Percentiles rank a stretch among this genome's conserved stretches.
Conservation (phyloP, 2,888 invertebrate species). For the Cataglyphis livida region DNA sequence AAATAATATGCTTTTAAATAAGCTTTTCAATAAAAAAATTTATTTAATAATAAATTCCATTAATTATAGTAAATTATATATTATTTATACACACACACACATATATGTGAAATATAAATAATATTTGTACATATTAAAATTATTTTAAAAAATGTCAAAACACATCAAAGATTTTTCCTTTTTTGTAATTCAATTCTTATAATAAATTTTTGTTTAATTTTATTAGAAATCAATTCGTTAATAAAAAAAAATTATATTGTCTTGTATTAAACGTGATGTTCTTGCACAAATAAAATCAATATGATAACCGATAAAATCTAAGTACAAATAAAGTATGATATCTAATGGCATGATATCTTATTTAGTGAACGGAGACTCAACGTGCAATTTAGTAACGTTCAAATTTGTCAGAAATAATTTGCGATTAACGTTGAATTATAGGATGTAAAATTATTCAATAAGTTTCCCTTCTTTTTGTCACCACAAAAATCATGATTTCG, state of each 20-base stretch:
- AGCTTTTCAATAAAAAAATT: not conserved
- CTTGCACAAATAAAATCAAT: conserved; percentile 12
- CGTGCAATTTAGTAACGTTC: conserved; percentile 4
- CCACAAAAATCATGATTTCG: conserved; percentile 8
- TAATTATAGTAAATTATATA: not conserved
- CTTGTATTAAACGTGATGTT: not conserved
- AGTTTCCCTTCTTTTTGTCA: conserved; percentile 36
- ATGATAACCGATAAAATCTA: not conserved
- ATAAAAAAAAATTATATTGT: not conserved
- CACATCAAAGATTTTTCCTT: not conserved
- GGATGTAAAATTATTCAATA: conserved; percentile 32
- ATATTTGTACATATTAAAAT: not conserved
- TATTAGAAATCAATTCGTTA: not conserved
- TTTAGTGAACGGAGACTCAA: conserved; percentile 1
- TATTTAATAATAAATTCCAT: not conserved
- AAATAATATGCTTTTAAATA: not conserved
- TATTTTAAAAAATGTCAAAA: not conserved
- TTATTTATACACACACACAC: not conserved
- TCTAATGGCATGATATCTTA: not conserved
- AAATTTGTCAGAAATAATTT: not conserved
- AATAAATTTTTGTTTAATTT: not conserved
- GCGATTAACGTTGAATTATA: conserved; percentile 30
- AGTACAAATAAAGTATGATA: no score
- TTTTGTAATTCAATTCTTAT: not conserved
- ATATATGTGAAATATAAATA: not conserved